A percentile compares a stretch with the other conserved stretches of the same genome.
Evolutionary conservation across 2,113 vertebrate genomes (phyloP).

Genomic region (Hemicordylus capensis): DNA sequence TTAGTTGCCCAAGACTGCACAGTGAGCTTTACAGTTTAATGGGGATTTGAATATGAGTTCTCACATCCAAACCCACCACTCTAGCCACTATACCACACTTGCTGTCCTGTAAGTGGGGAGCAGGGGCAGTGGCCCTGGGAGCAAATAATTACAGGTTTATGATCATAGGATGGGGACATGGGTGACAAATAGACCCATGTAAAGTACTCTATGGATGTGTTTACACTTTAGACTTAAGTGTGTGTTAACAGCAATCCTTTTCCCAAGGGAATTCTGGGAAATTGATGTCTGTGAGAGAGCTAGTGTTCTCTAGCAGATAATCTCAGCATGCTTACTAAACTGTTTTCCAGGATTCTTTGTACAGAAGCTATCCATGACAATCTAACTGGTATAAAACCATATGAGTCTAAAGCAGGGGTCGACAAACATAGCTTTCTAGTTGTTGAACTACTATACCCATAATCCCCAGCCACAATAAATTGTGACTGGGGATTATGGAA

Average conservation of each 20-base stretch:
- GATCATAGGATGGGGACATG: no score
- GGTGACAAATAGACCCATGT: not conserved
- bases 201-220: not conserved
- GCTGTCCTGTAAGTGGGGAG: no score
- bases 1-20: not conserved
- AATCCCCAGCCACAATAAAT: no score
- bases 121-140: no score
- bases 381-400: not conserved
- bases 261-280: not conserved
- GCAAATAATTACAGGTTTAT: no score
- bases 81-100: no score
- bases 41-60: not conserved
- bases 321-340: not conserved
- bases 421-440: no score
- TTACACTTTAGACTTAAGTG: not conserved
- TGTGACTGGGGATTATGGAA: no score
- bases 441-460: no score
- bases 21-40: not conserved
- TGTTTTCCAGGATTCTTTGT: not conserved
- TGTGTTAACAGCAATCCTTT: not conserved
- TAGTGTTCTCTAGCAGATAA: not conserved
- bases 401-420: no score
- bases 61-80: no score
- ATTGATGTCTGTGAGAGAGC: not conserved
- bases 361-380: not conserved